phyloP scores from a whole-genome alignment of 2,113 vertebrate species.

The Alexandromys fortis region DNA sequence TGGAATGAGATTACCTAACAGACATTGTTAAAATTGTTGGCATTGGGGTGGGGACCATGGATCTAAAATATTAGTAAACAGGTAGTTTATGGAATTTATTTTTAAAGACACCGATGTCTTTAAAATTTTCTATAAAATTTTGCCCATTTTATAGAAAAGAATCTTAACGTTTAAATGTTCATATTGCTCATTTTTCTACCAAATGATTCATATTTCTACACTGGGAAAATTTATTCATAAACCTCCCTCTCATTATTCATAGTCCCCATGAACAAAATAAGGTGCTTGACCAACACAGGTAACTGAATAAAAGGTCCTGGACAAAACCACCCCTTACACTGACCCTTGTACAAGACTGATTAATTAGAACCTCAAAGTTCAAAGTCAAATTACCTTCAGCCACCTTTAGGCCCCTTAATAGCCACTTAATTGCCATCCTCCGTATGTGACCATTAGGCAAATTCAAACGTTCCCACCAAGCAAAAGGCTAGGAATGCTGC shows the following conservation, averaged over 20 bases:
- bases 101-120: not conserved
- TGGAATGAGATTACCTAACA: slow-evolving; percentile 8
- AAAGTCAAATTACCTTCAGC: not conserved
- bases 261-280: not conserved
- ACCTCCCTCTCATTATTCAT: not conserved
- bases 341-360: not conserved
- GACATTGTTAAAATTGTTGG: not conserved
- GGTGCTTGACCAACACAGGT: not conserved
- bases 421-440: too few relatives aligned
- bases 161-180: slow-evolving; percentile 29
- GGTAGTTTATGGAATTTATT: not conserved
- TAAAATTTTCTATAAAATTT: too few relatives aligned
- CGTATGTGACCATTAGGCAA: not conserved
- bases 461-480: not conserved
- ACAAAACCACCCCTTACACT: not conserved
- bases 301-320: not conserved
- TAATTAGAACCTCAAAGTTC: not conserved
- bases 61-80: not conserved
- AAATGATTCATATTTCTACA: slow-evolving; percentile 33
- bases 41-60: not conserved
- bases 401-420: not conserved
- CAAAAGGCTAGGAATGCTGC: not conserved
- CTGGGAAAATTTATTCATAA: slow-evolving; percentile 1
- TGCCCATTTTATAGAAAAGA: slow-evolving; percentile 33
- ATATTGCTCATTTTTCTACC: slow-evolving; percentile 15